phyloP scores from a whole-genome alignment of 2,888 invertebrate genomes.

The Linnaemya tessellans region DNA sequence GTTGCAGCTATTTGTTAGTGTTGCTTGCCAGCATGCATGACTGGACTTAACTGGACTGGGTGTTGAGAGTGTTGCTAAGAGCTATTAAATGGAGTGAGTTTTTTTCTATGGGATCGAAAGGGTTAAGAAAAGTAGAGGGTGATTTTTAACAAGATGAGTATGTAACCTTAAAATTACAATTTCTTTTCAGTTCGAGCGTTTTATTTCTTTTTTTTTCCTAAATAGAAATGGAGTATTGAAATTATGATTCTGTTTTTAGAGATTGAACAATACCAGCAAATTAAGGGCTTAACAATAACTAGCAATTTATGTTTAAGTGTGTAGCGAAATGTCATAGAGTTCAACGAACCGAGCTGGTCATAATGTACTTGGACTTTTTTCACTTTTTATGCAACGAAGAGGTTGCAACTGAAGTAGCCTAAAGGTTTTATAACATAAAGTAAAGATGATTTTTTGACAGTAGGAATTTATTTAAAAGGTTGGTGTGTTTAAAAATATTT shows the following conservation, averaged over 20 bases:
- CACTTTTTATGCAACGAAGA: constrained; percentile 30
- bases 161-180: constrained; percentile 66
- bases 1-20: constrained; percentile 60
- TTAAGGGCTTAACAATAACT: constrained; percentile 42
- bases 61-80: constrained; percentile 66
- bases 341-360: constrained; percentile 43
- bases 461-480: neutral
- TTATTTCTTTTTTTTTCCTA: constrained; percentile 7
- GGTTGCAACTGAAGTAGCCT: neutral
- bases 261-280: constrained; percentile 10
- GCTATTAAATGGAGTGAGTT: constrained; percentile 49
- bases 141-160: constrained; percentile 55
- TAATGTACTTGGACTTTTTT: constrained; percentile 18
- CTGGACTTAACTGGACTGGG: constrained; percentile 38
- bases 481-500: no score
- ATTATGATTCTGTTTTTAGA: neutral
- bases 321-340: constrained; percentile 43
- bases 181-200: constrained; percentile 24
- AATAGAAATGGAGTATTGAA: constrained; percentile 19
- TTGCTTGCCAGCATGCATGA: constrained; percentile 60
- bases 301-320: constrained; percentile 24
- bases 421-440: neutral
- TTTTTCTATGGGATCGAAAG: neutral
- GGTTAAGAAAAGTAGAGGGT: neutral
- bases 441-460: constrained; percentile 11